Evolutionary conservation across 2,797 vertebrate genomes (phyloP).

Genomic region (Phrynocephalus vlangalii): DNA sequence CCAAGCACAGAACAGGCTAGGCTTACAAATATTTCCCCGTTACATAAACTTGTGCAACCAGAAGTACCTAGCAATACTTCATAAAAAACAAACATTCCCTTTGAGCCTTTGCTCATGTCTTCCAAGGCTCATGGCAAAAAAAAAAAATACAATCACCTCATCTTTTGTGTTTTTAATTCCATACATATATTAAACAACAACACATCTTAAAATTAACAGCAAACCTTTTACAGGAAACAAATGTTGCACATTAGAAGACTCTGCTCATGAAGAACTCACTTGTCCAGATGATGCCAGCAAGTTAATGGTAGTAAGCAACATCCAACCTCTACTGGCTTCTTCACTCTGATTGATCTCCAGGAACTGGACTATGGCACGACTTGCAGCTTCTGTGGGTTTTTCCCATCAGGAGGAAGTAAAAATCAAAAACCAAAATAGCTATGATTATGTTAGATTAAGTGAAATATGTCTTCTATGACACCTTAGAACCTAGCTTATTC

Average conservation of each 20-base stretch:
- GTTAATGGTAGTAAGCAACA: conserved; percentile 99
- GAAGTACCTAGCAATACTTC: too few relatives aligned
- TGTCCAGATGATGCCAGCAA: conserved; percentile 97
- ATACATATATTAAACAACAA: neutral
- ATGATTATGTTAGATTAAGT: neutral
- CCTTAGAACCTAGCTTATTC: neutral
- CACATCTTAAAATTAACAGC: neutral
- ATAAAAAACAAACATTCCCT: neutral
- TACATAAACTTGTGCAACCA: too few relatives aligned
- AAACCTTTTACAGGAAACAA: neutral
- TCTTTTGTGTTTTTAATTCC: neutral
- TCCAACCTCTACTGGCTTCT: conserved; percentile 98
- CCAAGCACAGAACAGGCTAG: neutral
- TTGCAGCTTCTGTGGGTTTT: conserved; percentile 89
- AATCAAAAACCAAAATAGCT: neutral
- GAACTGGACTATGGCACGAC: conserved; percentile 97
- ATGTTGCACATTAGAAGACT: neutral
- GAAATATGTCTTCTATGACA: neutral
- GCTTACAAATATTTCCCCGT: neutral
- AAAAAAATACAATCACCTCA: neutral
- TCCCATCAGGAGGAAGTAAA: neutral
- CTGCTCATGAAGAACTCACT: conserved; percentile 78
- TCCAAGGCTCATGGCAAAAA: neutral
- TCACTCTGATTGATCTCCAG: conserved; percentile 99
- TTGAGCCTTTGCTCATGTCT: neutral